Evolutionary conservation across 1,140 invertebrate genomes (phyloP), one percentile per base, ranked within the genome.

Genomic region (Lysiphlebus fabarum): DNA sequence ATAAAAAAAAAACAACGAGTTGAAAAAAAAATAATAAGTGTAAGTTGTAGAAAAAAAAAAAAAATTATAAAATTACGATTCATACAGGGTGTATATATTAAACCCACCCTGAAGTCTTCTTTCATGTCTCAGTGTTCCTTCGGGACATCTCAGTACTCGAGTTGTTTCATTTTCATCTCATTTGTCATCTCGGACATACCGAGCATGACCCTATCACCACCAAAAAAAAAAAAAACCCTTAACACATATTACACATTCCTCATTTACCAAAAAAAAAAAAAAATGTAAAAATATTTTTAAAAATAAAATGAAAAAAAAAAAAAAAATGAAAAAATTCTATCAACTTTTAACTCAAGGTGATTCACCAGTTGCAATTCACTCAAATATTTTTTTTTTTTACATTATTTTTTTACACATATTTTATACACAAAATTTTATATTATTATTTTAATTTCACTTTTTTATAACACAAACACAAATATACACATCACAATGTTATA

Each of bases 91-190:
- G 4, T 26, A 17, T 17, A 26, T 26, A 26, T 2, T 26, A 55
- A 57, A 67, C 65, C 60, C 64, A 71, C 67, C 68, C 66, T 69
- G 56, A 56, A 62, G 56, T 58, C 50, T 41, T 59, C 63, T 65
- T 33, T 66, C 70, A 70, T 71, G 61, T 67, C 68, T 65, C 63
- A 62, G 45, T 61, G 48, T 61, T 65, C 53, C 53, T 58, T 51
- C 64, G 37, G 57, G 62, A 67, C 62, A 65, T 64, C 49, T 61
- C 53, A 58, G 43, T 50, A 5, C 40, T 36, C 45, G 11, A 57
- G 36, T 47, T 48, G 56, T 43, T 54, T 43, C 47, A 54, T 59
- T 51, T 61, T 59, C 65, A 65, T 65, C 42, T 55, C 48, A n/a
- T 51, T 12, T 12, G 11, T 51, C 49, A 37, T 51, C 36, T 55